A percentile compares a stretch with the other conserved stretches of the same genome.
Conservation (phyloP, 2,797 vertebrate species). For the Sylvia borin region DNA sequence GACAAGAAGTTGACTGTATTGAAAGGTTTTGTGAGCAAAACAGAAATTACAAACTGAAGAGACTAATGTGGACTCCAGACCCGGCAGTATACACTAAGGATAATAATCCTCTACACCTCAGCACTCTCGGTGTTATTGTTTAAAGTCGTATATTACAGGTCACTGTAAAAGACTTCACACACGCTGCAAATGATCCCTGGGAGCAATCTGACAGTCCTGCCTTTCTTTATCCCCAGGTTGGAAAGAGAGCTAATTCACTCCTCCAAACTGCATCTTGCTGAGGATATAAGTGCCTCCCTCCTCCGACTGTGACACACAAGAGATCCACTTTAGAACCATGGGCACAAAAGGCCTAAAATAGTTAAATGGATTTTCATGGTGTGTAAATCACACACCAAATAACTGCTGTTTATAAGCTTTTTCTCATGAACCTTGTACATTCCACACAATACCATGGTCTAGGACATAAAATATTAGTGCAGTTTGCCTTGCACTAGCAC, state of each 20-base stretch:
- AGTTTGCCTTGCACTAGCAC: neutral
- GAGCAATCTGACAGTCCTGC: neutral
- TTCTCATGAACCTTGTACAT: conserved; percentile 48
- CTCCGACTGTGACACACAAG: neutral
- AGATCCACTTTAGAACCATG: neutral
- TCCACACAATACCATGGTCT: neutral
- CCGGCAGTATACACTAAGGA: neutral
- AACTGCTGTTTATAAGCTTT: conserved; percentile 5
- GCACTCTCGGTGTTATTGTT: neutral
- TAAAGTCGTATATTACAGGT: neutral
- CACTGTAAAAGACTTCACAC: neutral
- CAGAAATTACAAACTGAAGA: neutral
- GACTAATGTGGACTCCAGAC: neutral
- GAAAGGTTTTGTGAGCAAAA: neutral
- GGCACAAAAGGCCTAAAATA: neutral
- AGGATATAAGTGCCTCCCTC: neutral
- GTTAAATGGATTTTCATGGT: neutral
- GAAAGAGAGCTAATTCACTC: neutral
- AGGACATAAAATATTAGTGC: neutral
- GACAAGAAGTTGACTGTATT: neutral
- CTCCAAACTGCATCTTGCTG: neutral
- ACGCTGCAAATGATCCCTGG: neutral
- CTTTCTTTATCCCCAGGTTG: neutral
- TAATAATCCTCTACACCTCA: neutral
- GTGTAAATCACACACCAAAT: conserved; percentile 57